phyloP scores from a whole-genome alignment of 2,888 invertebrate species.

The Luperina nickerlii region DNA sequence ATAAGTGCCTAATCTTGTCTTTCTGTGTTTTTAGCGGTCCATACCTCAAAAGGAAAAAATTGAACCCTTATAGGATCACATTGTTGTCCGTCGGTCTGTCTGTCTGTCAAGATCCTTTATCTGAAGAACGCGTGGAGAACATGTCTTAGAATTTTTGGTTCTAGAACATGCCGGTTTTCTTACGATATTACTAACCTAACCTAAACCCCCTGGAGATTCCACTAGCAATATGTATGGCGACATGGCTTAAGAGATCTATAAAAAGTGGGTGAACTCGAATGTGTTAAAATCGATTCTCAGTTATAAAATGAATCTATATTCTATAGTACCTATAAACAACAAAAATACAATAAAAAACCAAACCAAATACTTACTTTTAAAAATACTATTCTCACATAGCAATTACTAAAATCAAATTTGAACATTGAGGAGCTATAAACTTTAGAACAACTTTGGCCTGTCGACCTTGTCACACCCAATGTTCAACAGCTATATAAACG shows the following conservation, averaged over 20 bases:
- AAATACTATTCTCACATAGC: slow-evolving; percentile 9
- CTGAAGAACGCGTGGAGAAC: not conserved
- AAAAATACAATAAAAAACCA: slow-evolving; percentile 18
- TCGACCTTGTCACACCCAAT: slow-evolving; percentile 80
- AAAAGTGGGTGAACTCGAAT: not conserved
- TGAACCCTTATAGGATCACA: too few relatives aligned
- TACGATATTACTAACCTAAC: too few relatives aligned
- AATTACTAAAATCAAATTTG: slow-evolving; percentile 55
- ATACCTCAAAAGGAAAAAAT: too few relatives aligned
- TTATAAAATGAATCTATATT: not conserved
- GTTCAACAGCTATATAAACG: slow-evolving; percentile 77
- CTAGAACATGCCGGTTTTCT: not conserved
- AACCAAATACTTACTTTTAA: not conserved
- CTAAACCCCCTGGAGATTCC: too few relatives aligned
- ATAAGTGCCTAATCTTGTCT: too few relatives aligned
- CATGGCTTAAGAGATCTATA: not conserved
- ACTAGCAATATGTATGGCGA: too few relatives aligned
- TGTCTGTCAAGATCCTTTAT: too few relatives aligned
- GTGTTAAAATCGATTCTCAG: not conserved
- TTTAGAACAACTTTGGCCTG: slow-evolving; percentile 74
- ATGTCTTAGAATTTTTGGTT: not conserved
- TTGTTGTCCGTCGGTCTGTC: too few relatives aligned
- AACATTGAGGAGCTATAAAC: slow-evolving; percentile 55
- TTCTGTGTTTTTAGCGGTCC: too few relatives aligned
- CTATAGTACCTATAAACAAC: not conserved